Percentiles rank a stretch among this genome's conserved stretches.
phyloP scores from a whole-genome alignment of 1,140 invertebrate species.

The Camponotus floridanus region DNA sequence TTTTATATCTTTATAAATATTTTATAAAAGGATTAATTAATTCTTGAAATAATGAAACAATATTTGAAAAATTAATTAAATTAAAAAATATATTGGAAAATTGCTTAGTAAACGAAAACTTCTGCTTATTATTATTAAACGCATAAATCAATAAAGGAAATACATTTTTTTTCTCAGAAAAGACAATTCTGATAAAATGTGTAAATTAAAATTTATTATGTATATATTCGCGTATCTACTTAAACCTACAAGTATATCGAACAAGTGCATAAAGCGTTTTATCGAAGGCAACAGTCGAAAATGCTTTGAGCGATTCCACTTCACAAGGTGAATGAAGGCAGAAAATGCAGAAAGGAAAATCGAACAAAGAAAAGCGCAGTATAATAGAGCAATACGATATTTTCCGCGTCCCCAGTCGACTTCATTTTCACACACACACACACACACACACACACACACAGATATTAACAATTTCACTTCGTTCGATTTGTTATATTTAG shows the following conservation, averaged over 20 bases:
- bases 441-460: not conserved
- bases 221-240: not conserved
- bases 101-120: not conserved
- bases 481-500: not conserved
- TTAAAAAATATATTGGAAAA: not conserved
- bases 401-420: slow-evolving; percentile 7
- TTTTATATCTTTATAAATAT: not conserved
- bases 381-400: slow-evolving; percentile 55
- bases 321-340: slow-evolving; percentile 16
- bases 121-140: not conserved
- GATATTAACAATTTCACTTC: not conserved
- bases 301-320: slow-evolving; percentile 45
- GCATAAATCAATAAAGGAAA: not conserved
- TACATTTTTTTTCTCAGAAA: not conserved
- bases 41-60: not conserved
- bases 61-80: no score
- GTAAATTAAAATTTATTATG: not conserved
- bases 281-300: slow-evolving; percentile 32
- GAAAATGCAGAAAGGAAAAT: slow-evolving; percentile 48
- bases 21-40: not conserved
- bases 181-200: not conserved
- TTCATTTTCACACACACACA: not conserved
- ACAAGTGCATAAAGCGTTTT: slow-evolving; percentile 36
- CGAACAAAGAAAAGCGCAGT: slow-evolving; percentile 43
- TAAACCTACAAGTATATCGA: not conserved